Percentiles rank a stretch among this genome's conserved stretches.
Evolutionary conservation across 2,888 invertebrate genomes (phyloP).

Genomic region (Xestoiulus laeticollis): DNA sequence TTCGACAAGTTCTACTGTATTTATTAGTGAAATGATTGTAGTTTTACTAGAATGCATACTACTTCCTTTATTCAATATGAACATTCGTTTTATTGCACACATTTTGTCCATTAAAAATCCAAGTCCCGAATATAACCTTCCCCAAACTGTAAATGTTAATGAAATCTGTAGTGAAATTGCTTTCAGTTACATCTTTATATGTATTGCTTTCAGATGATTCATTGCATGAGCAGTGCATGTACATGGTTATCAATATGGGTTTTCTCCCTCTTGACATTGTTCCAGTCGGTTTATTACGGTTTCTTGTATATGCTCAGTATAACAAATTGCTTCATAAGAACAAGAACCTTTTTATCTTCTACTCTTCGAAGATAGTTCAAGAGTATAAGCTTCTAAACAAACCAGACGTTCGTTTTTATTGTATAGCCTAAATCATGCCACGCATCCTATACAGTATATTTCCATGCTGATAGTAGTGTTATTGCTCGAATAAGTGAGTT

Average conservation of each 20-base stretch:
- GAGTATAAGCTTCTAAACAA: not conserved
- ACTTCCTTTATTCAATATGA: no score
- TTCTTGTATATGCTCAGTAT: not conserved
- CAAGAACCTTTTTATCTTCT: not conserved
- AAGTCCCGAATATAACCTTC: not conserved
- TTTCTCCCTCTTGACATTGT: slow-evolving; percentile 5
- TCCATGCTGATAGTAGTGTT: not conserved
- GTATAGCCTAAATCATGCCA: not conserved
- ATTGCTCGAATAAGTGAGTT: slow-evolving; percentile 6
- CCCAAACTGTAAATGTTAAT: not conserved
- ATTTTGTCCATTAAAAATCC: no score
- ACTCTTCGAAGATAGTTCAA: slow-evolving; percentile 1
- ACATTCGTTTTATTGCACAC: no score
- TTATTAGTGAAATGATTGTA: no score
- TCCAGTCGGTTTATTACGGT: not conserved
- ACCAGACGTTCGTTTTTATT: not conserved
- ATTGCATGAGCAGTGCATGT: not conserved
- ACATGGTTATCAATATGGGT: not conserved
- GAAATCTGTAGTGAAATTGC: not conserved
- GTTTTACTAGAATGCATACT: no score
- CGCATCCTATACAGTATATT: not conserved
- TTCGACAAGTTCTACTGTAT: no score
- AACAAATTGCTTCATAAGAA: not conserved
- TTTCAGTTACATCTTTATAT: not conserved
- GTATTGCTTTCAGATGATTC: not conserved